phyloP scores from a whole-genome alignment of 2,113 vertebrate species.

The Pluvialis apricaria region DNA sequence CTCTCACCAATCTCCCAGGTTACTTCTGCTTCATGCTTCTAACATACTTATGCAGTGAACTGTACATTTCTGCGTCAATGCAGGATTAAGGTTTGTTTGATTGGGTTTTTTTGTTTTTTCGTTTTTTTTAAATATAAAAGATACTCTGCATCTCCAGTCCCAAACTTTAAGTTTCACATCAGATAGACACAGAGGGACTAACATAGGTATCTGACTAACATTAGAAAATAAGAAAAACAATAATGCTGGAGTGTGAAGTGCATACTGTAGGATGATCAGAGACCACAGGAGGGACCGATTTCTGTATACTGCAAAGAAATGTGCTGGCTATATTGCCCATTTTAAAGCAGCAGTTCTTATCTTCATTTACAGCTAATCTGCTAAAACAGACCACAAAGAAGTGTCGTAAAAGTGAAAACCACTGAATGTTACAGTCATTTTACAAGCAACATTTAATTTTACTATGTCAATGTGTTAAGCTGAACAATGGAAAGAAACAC shows the following conservation, averaged over 20 bases:
- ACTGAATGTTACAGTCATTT: not conserved
- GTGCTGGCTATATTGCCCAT: not conserved
- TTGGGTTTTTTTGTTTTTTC: not conserved
- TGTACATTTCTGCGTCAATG: not conserved
- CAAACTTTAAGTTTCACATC: not conserved
- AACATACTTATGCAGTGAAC: not conserved
- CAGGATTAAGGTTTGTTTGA: not conserved
- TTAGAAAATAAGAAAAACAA: not conserved
- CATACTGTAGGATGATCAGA: not conserved
- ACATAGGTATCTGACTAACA: not conserved
- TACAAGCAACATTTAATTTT: slow-evolving; percentile 50
- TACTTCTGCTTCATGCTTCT: not conserved
- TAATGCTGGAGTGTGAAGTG: not conserved
- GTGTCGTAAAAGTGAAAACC: not conserved
- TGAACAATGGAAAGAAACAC: slow-evolving; percentile 22
- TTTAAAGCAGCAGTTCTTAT: not conserved
- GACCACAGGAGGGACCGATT: not conserved
- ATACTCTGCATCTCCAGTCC: not conserved
- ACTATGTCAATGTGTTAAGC: not conserved
- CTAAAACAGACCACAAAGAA: not conserved
- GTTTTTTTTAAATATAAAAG: not conserved
- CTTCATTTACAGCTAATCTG: not conserved
- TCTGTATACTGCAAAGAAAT: rapidly evolving
- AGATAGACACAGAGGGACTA: not conserved
- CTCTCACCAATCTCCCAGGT: not conserved